Percentiles rank a stretch among this genome's conserved stretches.
phyloP scores from a whole-genome alignment of 2,888 invertebrate genomes.

The Mechanitis mazaeus region DNA sequence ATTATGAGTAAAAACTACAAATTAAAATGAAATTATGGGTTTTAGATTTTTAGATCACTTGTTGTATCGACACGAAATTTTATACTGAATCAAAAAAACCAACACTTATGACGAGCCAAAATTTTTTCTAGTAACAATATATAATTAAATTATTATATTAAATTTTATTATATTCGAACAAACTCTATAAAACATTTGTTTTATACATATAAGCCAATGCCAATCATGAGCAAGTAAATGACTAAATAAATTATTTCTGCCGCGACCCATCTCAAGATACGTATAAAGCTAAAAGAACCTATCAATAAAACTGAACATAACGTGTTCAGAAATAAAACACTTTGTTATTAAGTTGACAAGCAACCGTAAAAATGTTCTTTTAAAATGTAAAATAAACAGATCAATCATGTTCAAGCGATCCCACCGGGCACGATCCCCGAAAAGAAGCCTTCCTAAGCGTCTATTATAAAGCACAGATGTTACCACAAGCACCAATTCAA shows the following conservation, averaged over 20 bases:
- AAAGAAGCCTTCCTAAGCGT: constrained; percentile 76
- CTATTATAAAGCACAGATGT: constrained; percentile 76
- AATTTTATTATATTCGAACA: no score
- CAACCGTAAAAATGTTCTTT: constrained; percentile 77
- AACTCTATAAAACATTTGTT: constrained; percentile 9
- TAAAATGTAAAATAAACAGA: constrained; percentile 78
- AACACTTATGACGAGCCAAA: no score
- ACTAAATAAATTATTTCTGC: constrained; percentile 42
- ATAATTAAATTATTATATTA: no score
- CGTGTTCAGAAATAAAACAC: constrained; percentile 73
- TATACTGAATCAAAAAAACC: no score
- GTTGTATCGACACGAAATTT: no score
- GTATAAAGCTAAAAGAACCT: constrained; percentile 71
- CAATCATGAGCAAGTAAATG: constrained; percentile 38
- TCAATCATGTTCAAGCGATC: constrained; percentile 76
- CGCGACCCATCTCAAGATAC: constrained; percentile 50
- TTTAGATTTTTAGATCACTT: no score
- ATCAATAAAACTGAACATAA: constrained; percentile 75
- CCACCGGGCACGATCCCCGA: constrained; percentile 74
- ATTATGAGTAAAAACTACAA: no score
- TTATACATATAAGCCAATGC: constrained; percentile 30
- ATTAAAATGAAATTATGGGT: no score
- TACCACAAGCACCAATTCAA: constrained; percentile 67
- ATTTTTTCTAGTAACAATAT: no score
- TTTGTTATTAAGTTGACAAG: constrained; percentile 77